Evolutionary conservation across 2,113 vertebrate genomes (phyloP).

Genomic region (Sus scrofa): T2T-Sscrofa CM000812.6:206641001-206641500

Average conservation of each 20-base stretch:
- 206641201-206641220: background rate
- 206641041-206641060: background rate
- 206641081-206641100: background rate
- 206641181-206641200: background rate
- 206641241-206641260: conserved; percentile 6
- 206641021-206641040: background rate
- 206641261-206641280: background rate
- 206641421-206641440: background rate
- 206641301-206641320: background rate
- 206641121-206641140: background rate
- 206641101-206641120: background rate
- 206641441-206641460: background rate
- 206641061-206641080: background rate
- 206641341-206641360: background rate
- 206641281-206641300: background rate
- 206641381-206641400: background rate
- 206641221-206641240: background rate
- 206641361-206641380: background rate
- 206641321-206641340: background rate
- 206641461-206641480: conserved; percentile 19
- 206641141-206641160: background rate
- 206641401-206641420: background rate
- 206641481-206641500: background rate
- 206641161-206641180: background rate
- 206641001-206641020: background rate